A percentile compares a stretch with the other conserved stretches of the same genome.
These are phyloP conservation scores for Pempheris klunzingeri DNA, from an alignment of 2,797 vertebrate genomes.

Conservation along the genomic window DNA sequence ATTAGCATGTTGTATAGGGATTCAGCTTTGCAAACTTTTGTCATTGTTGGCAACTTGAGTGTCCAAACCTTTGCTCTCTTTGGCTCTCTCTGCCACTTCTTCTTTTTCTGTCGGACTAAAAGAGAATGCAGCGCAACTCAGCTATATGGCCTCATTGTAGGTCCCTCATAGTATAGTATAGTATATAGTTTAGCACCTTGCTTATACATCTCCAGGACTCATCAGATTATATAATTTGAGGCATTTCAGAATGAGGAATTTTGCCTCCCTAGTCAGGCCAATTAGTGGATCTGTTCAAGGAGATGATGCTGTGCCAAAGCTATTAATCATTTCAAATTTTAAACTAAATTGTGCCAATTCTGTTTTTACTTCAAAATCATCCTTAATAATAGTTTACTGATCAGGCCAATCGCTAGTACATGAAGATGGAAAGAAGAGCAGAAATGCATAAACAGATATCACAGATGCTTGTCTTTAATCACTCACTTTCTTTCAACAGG, in stretches of 20 bases:
- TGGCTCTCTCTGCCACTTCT: background rate
- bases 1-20: background rate
- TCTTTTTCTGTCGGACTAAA: too few species aligned
- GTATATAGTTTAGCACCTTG: too few species aligned
- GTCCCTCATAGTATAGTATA: too few species aligned
- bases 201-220: too few species aligned
- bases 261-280: background rate
- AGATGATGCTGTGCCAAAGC: background rate
- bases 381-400: background rate
- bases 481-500: background rate
- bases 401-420: background rate
- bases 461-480: slow-evolving; percentile 19
- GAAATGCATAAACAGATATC: background rate
- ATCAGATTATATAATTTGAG: background rate
- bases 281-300: background rate
- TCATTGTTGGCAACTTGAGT: background rate
- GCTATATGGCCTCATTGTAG: background rate
- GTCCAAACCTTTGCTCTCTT: background rate
- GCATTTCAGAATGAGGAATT: background rate
- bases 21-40: background rate
- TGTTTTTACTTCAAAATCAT: background rate
- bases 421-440: background rate
- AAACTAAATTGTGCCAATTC: background rate
- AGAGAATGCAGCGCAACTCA: background rate
- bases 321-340: background rate